Evolutionary conservation across 2,888 invertebrate species (phyloP), one percentile per base, ranked within the genome.

Genomic region (Bombyx huttoni): DNA sequence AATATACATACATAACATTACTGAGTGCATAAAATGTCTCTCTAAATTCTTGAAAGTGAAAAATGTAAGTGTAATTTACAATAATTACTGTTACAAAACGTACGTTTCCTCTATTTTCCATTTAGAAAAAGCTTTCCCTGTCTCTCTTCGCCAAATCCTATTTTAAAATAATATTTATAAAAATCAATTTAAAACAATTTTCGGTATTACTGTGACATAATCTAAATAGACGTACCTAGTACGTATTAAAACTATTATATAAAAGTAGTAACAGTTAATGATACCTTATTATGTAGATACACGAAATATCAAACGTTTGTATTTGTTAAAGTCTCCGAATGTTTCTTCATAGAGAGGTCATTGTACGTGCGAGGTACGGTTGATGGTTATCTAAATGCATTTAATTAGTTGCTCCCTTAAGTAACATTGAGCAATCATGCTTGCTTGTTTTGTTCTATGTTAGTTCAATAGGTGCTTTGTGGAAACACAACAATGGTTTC

Each of bases 401-500:
- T 55, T 50, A 55, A 56, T 60, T 56, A 58, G 54, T 51, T 40
- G 54, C 56, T 58, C 59, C 59, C 56, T 59, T 57, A 55, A 53
- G 57, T 57, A 57, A 51, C 50, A 54, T 59, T 58, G 55, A 54
- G 59, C 52, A 55, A 55, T 58, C 55, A 63, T 58, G 57, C 56
- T 55, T 56, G 55, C 52, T 63, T 59, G 59, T 59, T 57, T 60
- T 61, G 60, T 53, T 53, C 53, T 51, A 52, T 56, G 51, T 60
- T 58, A 61, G 60, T 57, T 51, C 35, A 56, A 54, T 57, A 53
- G 52, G 57, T 58, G 58, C 60, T 61, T 58, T 51, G 53, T 52
- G 55, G 54, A 56, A 40, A 47, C 58, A 61, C 59, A 58, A 56
- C 60, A 61, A 59, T 50, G 56, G 58, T 58, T 58, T 55, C 56